phyloP scores from a whole-genome alignment of 2,888 invertebrate genomes.

The Drepanosiphum platanoidis region DNA sequence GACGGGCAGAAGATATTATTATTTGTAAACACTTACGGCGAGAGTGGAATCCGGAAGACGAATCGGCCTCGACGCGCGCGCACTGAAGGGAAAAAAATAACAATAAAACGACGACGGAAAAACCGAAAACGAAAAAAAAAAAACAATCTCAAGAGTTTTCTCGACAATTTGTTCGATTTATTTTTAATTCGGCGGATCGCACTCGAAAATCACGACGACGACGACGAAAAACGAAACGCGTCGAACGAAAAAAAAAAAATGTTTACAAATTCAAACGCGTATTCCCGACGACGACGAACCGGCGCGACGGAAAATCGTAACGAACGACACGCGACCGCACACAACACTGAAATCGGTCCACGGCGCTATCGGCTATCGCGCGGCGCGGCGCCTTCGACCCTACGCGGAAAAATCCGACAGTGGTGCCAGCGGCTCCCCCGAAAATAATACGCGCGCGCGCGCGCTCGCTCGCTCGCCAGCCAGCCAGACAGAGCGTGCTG shows the following conservation, averaged over 20 bases:
- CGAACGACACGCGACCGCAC: conserved; percentile 53
- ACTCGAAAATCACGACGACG: neutral
- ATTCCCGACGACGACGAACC: neutral
- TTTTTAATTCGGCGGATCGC: no score
- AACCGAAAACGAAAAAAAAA: neutral
- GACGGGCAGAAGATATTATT: no score
- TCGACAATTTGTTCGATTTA: neutral
- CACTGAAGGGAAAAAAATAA: neutral
- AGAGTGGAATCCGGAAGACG: no score
- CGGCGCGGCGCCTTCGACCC: conserved; percentile 38
- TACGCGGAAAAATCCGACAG: conserved; percentile 42
- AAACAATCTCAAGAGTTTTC: no score
- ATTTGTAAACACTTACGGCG: no score
- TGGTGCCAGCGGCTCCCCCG: conserved; percentile 47
- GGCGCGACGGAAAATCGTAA: conserved; percentile 28
- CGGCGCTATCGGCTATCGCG: conserved; percentile 30
- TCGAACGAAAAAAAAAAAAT: no score
- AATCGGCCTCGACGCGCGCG: neutral
- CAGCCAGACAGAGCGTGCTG: neutral
- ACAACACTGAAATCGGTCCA: conserved; percentile 58
- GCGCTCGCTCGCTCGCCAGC: no score
- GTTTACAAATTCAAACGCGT: no score
- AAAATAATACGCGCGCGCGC: neutral
- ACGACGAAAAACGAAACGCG: neutral
- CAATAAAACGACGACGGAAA: neutral